A percentile compares a stretch with the other conserved stretches of the same genome.
Conservation (phyloP, 2,888 invertebrate genomes). For the Lymantria monacha region DNA sequence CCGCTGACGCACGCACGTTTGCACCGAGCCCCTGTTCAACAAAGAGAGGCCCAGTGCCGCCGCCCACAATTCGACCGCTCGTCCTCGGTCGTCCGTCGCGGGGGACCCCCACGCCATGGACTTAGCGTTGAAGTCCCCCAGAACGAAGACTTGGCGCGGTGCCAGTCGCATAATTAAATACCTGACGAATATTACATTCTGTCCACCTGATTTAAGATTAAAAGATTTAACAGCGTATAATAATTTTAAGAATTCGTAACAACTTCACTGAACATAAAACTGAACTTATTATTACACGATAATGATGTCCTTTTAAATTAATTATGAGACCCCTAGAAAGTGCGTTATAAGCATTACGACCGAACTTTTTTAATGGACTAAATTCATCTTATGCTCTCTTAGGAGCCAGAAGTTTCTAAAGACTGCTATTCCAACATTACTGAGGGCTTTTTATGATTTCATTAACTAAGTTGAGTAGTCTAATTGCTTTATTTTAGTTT, state of each 20-base stretch:
- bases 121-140: no score
- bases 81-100: no score
- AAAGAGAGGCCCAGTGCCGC: no score
- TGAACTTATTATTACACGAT: slow-evolving; percentile 24
- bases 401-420: slow-evolving; percentile 23
- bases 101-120: no score
- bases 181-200: no score
- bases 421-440: slow-evolving; percentile 13
- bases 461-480: slow-evolving; percentile 1
- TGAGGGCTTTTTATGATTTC: slow-evolving; percentile 4
- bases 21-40: no score
- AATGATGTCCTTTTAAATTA: slow-evolving; percentile 32
- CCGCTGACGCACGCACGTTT: no score
- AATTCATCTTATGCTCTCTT: slow-evolving; percentile 24
- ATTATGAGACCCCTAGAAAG: slow-evolving; percentile 35
- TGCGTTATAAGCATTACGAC: slow-evolving; percentile 25
- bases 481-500: slow-evolving; percentile 1
- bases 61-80: no score
- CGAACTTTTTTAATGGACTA: slow-evolving; percentile 33
- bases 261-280: slow-evolving; percentile 7
- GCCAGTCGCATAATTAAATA: no score
- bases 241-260: neutral
- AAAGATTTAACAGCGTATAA: no score
- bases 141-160: no score
- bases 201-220: no score